Evolutionary conservation across 2,113 vertebrate species (phyloP), one percentile per base, ranked within the genome.

Genomic region (Castor canadensis): DNA sequence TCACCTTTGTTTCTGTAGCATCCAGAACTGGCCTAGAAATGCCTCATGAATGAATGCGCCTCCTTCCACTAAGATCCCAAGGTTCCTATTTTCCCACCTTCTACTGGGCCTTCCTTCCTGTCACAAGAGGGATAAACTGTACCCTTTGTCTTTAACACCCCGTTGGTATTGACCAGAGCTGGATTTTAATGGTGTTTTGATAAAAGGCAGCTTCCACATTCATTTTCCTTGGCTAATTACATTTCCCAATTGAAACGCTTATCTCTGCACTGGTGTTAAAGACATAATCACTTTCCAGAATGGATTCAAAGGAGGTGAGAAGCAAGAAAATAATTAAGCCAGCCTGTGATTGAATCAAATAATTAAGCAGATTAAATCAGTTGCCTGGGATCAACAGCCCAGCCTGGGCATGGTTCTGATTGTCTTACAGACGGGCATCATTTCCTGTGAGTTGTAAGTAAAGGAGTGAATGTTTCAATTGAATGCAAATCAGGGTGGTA

Each of bases 271-370:
- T 96, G 64, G 72, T 88, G 60, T 87, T 90, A 93, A 94, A 77
- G 92, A 83, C 38, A 86, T 71, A 95, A 86, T 91, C 84, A 94
- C 91, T 90, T 60, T 95, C 75, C 96, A 97, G 95, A 94, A 96
- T 93, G 72, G 62, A 93, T 58, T 96, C 94, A 85, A 95, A 97
- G 94, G 97, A 95, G 95, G 97, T 93, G 67, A 95, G 93, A 93
- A 96, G 84, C 9, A 96, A 73, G 79, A 96, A 97, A 76, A 83
- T 95, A 92, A 95, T 96, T 97, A 98, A 97, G 96, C 93, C 93
- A 97, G 90, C 94, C 95, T 85, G 84, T 96, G 97, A 97, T 96
- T 91, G 28, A 96, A 45, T 1, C 90, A 38, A 96, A 38, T 1
- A n/a, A 85, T 85, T 89, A 91, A 88, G 17, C 73, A 94, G 67